Base-by-base conservation (phyloP, 2,797 vertebrate species). In the Lateolabrax maculatus region DNA sequence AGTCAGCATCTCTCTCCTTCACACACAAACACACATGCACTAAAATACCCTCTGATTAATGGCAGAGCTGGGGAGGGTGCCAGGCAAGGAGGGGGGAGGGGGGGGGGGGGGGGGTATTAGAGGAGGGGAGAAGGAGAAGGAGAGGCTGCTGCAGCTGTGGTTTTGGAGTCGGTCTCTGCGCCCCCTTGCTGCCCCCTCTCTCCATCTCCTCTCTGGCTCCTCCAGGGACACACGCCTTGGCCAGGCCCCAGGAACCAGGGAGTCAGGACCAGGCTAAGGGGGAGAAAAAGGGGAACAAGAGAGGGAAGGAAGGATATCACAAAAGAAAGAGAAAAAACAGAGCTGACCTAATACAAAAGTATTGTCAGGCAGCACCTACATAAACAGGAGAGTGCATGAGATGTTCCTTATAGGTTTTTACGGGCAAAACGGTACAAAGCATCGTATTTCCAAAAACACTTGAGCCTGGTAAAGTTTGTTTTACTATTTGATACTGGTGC, bases 11-110 rank as follows among this genome's bases (percentile, higher is more conserved):
- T 82, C 80, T 71, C 70, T 43, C 67, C 67, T 66, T 83, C 84
- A 75, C 87, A 84, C 85, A 90, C 71, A 85, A 79, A 81, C 57
- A 79, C 81, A 87, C 71, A 83, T 80, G 76, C 69, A 85, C 65
- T 71, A 31, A 86, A 85, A 87, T 83, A 90, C 91, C 91, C 79
- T 84, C 86, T 95, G 93, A 96, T 97, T 96, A 95, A 96, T 96
- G 96, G 95, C 93, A 94, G 94, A 93, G 93, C 84, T 91, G 93
- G 94, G 95, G 93, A 94, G 93, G 90, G 90, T 96, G 95, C 94
- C 94, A 96, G 95, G 94, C 91, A 85, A 94, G 93, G 86, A 90
- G 88, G 77, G 87, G 43, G 25, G 52, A 64, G 39, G 72, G 29
- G 51, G 60, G 68, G 67, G 27, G 29, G 25, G 65, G 25, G 61